phyloP scores from a whole-genome alignment of 2,888 invertebrate genomes.

The Philereme vetulata region DNA sequence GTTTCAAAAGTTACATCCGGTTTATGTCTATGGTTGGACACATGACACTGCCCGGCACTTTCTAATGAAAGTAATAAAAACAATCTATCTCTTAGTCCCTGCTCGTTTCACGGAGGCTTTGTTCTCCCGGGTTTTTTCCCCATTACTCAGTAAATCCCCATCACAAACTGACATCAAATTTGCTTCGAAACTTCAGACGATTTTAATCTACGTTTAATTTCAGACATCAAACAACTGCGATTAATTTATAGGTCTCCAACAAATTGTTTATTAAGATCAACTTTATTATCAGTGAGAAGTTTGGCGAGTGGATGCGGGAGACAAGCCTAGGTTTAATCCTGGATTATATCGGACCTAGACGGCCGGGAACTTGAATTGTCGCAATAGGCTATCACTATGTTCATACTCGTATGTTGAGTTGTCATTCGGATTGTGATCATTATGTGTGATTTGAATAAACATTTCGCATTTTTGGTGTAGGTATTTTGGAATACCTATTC shows the following conservation, averaged over 20 bases:
- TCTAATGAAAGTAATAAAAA: no score
- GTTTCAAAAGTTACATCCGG: no score
- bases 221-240: slow-evolving; percentile 18
- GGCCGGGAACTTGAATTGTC: slow-evolving; percentile 11
- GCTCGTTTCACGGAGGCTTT: neutral
- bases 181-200: slow-evolving; percentile 17
- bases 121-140: slow-evolving; percentile 1
- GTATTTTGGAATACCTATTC: no score
- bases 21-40: no score
- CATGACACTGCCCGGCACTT: no score
- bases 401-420: no score
- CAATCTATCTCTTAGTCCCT: no score
- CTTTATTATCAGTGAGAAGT: slow-evolving; percentile 26
- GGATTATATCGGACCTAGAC: slow-evolving; percentile 7
- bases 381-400: neutral
- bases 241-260: slow-evolving; percentile 19
- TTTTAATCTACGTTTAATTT: slow-evolving; percentile 28
- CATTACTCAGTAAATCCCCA: slow-evolving; percentile 22
- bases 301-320: slow-evolving; percentile 13
- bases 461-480: no score
- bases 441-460: no score
- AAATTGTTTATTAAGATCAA: slow-evolving; percentile 32
- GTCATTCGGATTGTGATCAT: no score
- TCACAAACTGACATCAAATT: slow-evolving; percentile 28
- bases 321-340: slow-evolving; percentile 24